Percentiles rank a stretch among this genome's conserved stretches.
phyloP scores from a whole-genome alignment of 2,797 vertebrate genomes.

The Masticophis lateralis region DNA sequence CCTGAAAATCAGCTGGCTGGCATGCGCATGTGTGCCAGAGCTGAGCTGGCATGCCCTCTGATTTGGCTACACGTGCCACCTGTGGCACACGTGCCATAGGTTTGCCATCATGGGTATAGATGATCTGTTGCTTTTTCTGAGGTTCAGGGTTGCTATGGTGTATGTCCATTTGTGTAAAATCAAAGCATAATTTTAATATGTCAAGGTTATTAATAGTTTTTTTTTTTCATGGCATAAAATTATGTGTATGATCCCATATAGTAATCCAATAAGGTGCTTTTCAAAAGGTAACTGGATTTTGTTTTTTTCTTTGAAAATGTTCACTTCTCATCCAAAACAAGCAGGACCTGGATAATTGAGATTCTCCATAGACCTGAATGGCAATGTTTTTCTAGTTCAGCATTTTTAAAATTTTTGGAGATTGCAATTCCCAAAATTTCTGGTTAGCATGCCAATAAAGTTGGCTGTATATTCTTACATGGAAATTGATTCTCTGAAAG shows the following conservation, averaged over 20 bases:
- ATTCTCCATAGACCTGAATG: neutral
- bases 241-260: neutral
- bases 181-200: neutral
- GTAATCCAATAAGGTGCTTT: neutral
- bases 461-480: neutral
- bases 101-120: neutral
- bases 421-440: neutral
- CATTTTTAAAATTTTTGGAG: neutral
- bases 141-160: neutral
- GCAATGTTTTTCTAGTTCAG: neutral
- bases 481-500: neutral
- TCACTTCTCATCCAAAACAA: neutral
- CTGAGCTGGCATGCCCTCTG: no score
- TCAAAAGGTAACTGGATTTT: neutral
- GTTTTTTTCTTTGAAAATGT: neutral
- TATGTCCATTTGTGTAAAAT: neutral
- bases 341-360: neutral
- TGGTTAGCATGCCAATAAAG: neutral
- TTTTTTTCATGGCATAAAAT: neutral
- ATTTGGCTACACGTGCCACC: no score
- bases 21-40: no score
- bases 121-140: neutral
- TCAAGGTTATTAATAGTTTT: neutral
- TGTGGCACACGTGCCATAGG: no score
- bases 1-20: no score